Base-by-base conservation (phyloP, 2,113 vertebrate species). In the Acrocephalus kingi region DNA sequence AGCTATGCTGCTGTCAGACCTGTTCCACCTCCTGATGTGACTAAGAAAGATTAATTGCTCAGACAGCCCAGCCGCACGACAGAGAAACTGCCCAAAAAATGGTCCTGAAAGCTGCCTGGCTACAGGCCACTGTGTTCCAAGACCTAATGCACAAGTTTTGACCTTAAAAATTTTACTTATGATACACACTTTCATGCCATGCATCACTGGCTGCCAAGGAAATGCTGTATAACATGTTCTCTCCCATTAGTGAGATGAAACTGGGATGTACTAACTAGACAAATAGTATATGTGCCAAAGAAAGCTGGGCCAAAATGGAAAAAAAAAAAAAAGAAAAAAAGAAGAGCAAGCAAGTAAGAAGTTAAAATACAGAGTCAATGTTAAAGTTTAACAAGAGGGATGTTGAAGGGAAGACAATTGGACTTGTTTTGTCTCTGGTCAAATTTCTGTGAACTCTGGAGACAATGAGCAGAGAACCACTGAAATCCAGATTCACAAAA, bases 31-130 rank as follows among this genome's bases (percentile, higher is more conserved):
- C 61, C 30, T 84, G 8, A 79, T 15, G 6, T 80, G 48, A 83
- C n/a, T 77, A 45, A 80, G 48, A 91, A 89, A 91, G 43, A 15
- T 85, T 87, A 83, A 80, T 93, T 91, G 81, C 49, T 92, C 35
- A 69, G 80, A 63, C 54, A 76, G 35, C 20, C 24, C 52, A 77
- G 28, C 54, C 72, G 46, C 63, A 89, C 7, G 84, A 59, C 19
- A 61, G 22, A 55, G 15, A 48, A 82, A 78, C 37, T 73, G 63
- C 15, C 33, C 28, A 4, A 35, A 55, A 82, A 72, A 18, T 5
- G 3, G 52, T 68, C 62, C 84, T 85, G 51, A 72, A 86, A 93
- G 22, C 35, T 87, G 19, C 18, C 39, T 84, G 30, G 31, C 31
- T 95, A 39, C 14, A 79, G 61, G n/a, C 21, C 27, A 31, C 41